phyloP scores from a whole-genome alignment of 1,140 invertebrate species.

The Copidosoma floridanum region DNA sequence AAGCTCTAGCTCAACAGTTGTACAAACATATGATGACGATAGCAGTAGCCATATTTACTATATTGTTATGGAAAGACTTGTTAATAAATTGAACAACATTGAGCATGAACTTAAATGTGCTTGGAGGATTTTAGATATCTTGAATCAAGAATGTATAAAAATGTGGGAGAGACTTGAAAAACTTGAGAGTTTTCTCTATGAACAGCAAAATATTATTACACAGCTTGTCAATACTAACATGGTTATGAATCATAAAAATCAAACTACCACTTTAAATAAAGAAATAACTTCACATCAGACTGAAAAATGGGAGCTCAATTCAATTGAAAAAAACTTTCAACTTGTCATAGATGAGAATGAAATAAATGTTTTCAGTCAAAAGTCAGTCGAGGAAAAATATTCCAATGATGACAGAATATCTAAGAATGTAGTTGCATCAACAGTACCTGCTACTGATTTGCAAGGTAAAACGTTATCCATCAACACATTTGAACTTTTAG shows the following conservation, averaged over 20 bases:
- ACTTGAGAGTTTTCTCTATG: slow-evolving; percentile 82
- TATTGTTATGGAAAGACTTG: slow-evolving; percentile 84
- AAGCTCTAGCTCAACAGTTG: too few relatives aligned
- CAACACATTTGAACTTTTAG: slow-evolving; percentile 53
- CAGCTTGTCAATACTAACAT: slow-evolving; percentile 63
- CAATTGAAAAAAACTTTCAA: too few relatives aligned
- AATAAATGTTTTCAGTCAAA: too few relatives aligned
- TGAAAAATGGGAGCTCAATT: too few relatives aligned
- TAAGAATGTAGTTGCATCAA: too few relatives aligned
- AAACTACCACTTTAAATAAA: too few relatives aligned
- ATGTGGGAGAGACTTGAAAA: slow-evolving; percentile 93
- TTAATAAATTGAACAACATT: slow-evolving; percentile 78
- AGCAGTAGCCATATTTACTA: slow-evolving; percentile 61
- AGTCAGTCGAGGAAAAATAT: too few relatives aligned
- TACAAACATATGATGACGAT: slow-evolving; percentile 35
- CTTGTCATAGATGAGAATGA: too few relatives aligned
- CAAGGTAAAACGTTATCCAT: slow-evolving; percentile 46
- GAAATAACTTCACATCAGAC: too few relatives aligned
- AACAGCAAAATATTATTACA: slow-evolving; percentile 88
- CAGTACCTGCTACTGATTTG: slow-evolving; percentile 49
- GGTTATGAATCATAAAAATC: too few relatives aligned
- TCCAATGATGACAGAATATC: too few relatives aligned
- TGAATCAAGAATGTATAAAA: slow-evolving; percentile 89
- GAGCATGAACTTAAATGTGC: slow-evolving; percentile 89
- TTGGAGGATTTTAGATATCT: slow-evolving; percentile 84